Percentiles rank a stretch among this genome's conserved stretches.
Conservation (phyloP, 2,113 vertebrate species). For the Ophthalmolycus amberensis region DNA sequence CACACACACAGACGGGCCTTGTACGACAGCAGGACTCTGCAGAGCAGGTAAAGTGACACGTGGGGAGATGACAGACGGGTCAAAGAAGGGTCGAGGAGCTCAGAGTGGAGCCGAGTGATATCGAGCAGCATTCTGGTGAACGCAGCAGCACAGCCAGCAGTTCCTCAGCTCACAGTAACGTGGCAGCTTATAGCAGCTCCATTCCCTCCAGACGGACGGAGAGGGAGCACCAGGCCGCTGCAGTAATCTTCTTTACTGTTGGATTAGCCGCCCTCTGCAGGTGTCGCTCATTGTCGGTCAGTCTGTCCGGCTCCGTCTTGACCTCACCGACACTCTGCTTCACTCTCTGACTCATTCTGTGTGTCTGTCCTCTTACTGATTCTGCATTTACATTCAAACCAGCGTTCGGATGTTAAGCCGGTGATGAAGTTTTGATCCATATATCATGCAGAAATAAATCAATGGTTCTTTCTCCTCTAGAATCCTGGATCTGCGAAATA, state of each 20-base stretch:
- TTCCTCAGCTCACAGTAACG: conserved; percentile 38
- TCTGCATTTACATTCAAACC: neutral
- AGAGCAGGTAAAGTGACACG: neutral
- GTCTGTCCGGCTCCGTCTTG: conserved; percentile 17
- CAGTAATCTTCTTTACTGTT: conserved; percentile 71
- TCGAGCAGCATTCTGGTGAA: conserved; percentile 12
- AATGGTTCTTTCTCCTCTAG: neutral
- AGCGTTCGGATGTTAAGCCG: neutral
- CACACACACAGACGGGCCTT: neutral
- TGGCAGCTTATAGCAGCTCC: conserved; percentile 57
- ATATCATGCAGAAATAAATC: neutral
- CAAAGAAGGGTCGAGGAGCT: conserved; percentile 11
- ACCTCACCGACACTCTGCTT: conserved; percentile 3
- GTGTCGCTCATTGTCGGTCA: conserved; percentile 50
- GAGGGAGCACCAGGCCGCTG: conserved; percentile 43
- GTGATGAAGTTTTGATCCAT: neutral
- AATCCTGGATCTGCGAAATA: neutral
- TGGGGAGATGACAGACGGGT: conserved; percentile 15
- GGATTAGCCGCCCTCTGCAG: conserved; percentile 64
- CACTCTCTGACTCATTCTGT: neutral
- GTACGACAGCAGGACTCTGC: conserved; percentile 6
- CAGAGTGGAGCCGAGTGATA: conserved; percentile 11
- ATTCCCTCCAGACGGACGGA: conserved; percentile 53
- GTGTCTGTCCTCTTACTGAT: neutral
- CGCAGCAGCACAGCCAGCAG: conserved; percentile 31